Base-by-base conservation (phyloP, 2,797 vertebrate genomes). In the Cephalopachus bancanus region DNA sequence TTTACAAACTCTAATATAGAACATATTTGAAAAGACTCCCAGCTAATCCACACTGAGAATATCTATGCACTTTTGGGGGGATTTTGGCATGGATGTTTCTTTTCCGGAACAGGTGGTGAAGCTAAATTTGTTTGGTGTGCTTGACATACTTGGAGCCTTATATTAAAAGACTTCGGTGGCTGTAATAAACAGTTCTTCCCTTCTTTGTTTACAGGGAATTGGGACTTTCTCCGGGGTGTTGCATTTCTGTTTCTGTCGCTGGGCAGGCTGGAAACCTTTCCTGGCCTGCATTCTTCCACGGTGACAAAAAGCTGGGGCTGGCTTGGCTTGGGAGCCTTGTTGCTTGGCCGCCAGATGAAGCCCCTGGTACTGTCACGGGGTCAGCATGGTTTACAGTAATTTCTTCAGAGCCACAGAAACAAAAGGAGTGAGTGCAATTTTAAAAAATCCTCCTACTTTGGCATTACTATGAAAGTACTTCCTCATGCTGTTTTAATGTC, bases 51-150 rank as follows among this genome's bases (percentile, higher is more conserved):
- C 94, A 92, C 85, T 89, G 90, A 97, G 96, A 97, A 91, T 97
- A 97, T 96, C 93, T 97, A 84, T 94, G 86, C 11, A 92, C 93
- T 97, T 97, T 93, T 86, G 75, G 86, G 93, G 93, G 83, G 93
- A 96, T 92, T 97, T 95, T 97, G 95, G 97, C 96, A 88, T 89
- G 94, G 93, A 81, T 0, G 44, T 95, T 95, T 93, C 97, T 97
- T 96, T 97, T 97, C 95, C 37, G 72, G 95, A 98, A 97, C 97
- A 97, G 98, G 97, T 98, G 98, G 94, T 93, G 87, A 86, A 95
- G 95, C 96, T 97, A 94, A 96, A 98, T 98, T 87, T 96, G 93
- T 91, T 72, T 94, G 83, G 79, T 97, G 88, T 83, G 71, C 97
- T 95, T 97, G 92, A 97, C 93, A 94, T 24, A 57, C 83, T 83